phyloP scores from a whole-genome alignment of 1,140 invertebrate species.

The Panonychus citri region DNA sequence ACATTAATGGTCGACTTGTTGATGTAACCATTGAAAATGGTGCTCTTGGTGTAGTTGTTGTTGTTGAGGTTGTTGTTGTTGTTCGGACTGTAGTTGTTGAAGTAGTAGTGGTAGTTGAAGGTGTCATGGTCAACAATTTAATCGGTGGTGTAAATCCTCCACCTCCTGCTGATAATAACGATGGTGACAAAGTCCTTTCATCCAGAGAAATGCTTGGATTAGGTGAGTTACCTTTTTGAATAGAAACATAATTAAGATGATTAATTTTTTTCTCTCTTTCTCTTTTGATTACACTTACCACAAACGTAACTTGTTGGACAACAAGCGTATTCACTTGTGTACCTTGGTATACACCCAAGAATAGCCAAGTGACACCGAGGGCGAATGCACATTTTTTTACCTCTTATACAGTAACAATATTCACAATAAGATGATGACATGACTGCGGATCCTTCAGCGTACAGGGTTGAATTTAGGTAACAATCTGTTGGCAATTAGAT shows the following conservation, averaged over 20 bases:
- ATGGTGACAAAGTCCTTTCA: background rate
- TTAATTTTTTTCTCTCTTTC: background rate
- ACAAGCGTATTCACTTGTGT: constrained; percentile 40
- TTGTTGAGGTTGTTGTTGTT: background rate
- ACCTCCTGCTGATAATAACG: no score
- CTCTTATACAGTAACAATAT: constrained; percentile 62
- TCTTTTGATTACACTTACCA: constrained; percentile 21
- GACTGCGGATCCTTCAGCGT: constrained; percentile 61
- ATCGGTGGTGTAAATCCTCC: no score
- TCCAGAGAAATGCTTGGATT: background rate
- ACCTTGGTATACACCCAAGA: constrained; percentile 41
- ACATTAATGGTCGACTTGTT: background rate
- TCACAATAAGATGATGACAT: constrained; percentile 46
- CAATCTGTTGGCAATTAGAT: constrained; percentile 31
- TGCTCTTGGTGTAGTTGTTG: background rate
- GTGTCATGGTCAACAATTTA: background rate
- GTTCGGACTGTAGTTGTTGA: background rate
- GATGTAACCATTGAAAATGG: background rate
- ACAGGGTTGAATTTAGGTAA: constrained; percentile 43
- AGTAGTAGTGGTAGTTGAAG: background rate
- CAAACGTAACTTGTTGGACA: constrained; percentile 64
- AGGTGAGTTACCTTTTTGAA: background rate
- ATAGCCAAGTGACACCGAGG: constrained; percentile 54
- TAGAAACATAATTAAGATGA: background rate
- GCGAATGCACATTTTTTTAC: constrained; percentile 46